These are phyloP conservation scores for Tricholauxania praeusta DNA, from an alignment of 2,888 invertebrate species.

Conservation along the genomic window DNA sequence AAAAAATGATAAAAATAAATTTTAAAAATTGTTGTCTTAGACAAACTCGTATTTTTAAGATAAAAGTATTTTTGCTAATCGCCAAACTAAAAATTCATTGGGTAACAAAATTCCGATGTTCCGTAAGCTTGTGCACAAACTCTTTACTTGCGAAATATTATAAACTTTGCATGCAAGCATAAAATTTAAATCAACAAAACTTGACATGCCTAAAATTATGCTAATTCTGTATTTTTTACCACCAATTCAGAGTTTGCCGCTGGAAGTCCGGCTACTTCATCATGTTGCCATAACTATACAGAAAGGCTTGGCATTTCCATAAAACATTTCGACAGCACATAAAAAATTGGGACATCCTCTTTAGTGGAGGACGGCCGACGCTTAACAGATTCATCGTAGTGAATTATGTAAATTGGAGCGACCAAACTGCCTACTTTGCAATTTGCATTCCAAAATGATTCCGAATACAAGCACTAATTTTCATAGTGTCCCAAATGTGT, in stretches of 20 bases:
- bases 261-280: neutral
- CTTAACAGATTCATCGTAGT: conserved; percentile 42
- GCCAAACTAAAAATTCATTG: too few relatives aligned
- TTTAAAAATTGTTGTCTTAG: too few relatives aligned
- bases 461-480: neutral
- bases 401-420: conserved; percentile 56
- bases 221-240: too few relatives aligned
- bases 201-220: too few relatives aligned
- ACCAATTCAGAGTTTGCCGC: too few relatives aligned
- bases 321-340: conserved; percentile 11
- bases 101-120: too few relatives aligned
- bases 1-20: too few relatives aligned
- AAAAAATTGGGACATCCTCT: neutral
- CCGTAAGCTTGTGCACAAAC: too few relatives aligned
- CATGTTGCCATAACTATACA: neutral
- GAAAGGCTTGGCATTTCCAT: neutral
- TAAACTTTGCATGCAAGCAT: too few relatives aligned
- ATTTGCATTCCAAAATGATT: conserved; percentile 46
- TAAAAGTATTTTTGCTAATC: too few relatives aligned
- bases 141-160: too few relatives aligned
- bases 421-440: conserved; percentile 56
- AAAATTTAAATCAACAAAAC: neutral
- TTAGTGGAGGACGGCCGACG: conserved; percentile 32
- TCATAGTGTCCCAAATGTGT: neutral
- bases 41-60: too few relatives aligned